Percentiles rank a stretch among this genome's conserved stretches.
These are phyloP conservation scores for Falco biarmicus DNA, from an alignment of 2,797 vertebrate genomes.

Conservation along the genomic window DNA sequence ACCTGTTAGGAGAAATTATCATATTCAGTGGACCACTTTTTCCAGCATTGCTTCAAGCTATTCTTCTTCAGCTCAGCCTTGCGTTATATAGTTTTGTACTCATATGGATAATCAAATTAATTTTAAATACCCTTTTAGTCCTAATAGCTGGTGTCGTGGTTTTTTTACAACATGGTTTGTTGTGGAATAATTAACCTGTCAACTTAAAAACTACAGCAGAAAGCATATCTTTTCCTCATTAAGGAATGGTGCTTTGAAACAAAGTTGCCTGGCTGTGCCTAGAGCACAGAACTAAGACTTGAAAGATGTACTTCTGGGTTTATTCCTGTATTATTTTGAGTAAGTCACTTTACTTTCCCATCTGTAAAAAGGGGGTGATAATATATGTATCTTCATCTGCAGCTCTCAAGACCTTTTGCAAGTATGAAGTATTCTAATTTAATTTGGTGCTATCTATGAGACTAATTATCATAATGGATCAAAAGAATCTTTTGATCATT, in stretches of 20 bases:
- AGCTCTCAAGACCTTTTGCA: background rate
- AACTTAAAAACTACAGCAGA: background rate
- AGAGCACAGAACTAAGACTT: background rate
- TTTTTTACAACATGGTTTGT: background rate
- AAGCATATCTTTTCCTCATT: background rate
- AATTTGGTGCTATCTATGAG: background rate
- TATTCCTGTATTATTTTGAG: background rate
- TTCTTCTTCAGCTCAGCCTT: background rate
- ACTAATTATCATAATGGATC: background rate
- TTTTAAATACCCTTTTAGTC: background rate
- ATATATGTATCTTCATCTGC: background rate
- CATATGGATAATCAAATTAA: background rate
- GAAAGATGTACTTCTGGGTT: background rate
- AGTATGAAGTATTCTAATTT: background rate
- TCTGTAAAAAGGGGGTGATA: background rate
- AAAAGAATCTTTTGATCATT: background rate
- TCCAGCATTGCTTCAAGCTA: background rate
- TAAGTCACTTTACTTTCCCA: background rate
- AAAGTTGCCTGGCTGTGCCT: background rate
- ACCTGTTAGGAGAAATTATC: background rate
- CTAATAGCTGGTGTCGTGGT: background rate
- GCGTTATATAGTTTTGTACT: background rate
- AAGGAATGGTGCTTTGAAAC: background rate
- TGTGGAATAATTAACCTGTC: background rate
- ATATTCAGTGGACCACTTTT: background rate